Evolutionary conservation across 2,888 invertebrate genomes (phyloP).

Genomic region (Lamellibrachia satsuma): DNA sequence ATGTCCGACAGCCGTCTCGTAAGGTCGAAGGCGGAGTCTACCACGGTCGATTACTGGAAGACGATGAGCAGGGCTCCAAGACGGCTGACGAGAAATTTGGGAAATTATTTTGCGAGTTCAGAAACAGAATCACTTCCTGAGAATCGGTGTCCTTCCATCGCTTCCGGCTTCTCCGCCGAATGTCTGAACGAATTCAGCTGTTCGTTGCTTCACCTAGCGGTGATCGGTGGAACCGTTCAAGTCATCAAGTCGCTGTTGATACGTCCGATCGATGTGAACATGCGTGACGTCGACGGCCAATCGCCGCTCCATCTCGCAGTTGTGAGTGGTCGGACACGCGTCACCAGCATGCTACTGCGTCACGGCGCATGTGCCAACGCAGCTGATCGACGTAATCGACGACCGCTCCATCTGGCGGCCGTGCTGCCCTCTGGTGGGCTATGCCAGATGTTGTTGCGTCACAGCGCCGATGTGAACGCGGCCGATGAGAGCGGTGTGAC

Average conservation of each 20-base stretch:
- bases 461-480: not conserved
- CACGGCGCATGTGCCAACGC: not conserved
- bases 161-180: not conserved
- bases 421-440: not conserved
- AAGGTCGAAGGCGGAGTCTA: not conserved
- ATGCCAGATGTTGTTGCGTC: not conserved
- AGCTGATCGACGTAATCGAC: not conserved
- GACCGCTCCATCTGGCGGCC: slow-evolving; percentile 12
- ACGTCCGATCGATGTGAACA: slow-evolving; percentile 9
- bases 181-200: not conserved
- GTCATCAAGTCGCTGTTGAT: not conserved
- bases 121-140: not conserved
- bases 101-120: not conserved
- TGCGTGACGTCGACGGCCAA: not conserved
- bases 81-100: not conserved
- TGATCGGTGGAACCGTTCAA: not conserved
- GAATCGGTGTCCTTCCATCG: not conserved
- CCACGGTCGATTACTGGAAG: not conserved
- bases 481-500: not conserved
- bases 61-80: not conserved
- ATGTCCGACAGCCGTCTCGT: not conserved
- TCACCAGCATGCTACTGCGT: not conserved
- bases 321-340: not conserved
- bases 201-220: slow-evolving; percentile 2
- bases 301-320: slow-evolving; percentile 5